Evolutionary conservation across 2,113 vertebrate genomes (phyloP), one percentile per base, ranked within the genome.

Genomic region (Puffinus mauretanicus): DNA sequence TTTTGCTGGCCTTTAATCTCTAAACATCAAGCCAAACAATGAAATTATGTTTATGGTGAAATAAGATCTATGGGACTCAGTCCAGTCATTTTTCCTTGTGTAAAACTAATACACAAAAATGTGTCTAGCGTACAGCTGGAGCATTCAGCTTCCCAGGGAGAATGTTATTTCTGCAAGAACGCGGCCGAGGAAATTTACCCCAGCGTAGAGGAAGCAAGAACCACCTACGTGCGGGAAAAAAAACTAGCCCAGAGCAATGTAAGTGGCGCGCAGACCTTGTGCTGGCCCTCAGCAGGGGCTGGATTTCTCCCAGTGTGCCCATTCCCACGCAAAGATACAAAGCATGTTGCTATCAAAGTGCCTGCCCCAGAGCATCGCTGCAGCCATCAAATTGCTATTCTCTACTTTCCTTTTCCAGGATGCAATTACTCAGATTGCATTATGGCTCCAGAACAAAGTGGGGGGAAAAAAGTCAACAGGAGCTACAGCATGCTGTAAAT

Each of bases 1-100:
- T 88, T 94, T 69, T 90, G 32, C 82, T 79, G 87, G 49, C 71
- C 64, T 93, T 94, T 89, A 79, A 88, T 69, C 65, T 72, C 86
- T 70, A 16, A 90, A 52, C 34, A 55, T 78, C 42, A 65, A 71
- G 38, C n/a, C 80, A 92, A 90, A 94, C 67, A 81, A 78, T 54
- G 27, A 93, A 83, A 58, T 83, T 42, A 81, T 51, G 38, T 87
- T 88, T 70, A 65, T 62, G 51, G 40, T 25, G 7, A 95, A 92
- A 90, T 51, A 86, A 86, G 72, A 75, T 64, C 67, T 64, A 17
- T 10, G 44, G 54, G 82, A 55, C 71, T 77, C 82, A 7, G 24
- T 51, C 24, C 72, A 83, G 44, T 47, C 61, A 47, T 90, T 90
- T 95, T 67, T 86, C 34, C 79, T 66, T 60, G 16, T 76, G 49